phyloP scores from a whole-genome alignment of 2,113 vertebrate genomes.

The Plotosus lineatus region DNA sequence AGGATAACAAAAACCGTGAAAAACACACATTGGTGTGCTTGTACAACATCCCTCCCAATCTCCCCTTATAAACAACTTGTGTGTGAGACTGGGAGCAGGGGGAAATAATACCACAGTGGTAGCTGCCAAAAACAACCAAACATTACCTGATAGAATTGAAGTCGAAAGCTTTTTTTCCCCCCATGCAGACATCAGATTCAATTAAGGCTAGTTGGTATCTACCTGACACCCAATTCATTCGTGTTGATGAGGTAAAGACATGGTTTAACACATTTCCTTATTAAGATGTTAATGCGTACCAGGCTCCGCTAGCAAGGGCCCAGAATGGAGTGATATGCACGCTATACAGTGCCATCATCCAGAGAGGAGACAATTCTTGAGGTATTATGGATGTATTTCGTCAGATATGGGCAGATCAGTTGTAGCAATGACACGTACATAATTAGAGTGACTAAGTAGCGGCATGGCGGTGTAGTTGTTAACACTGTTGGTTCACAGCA shows the following conservation, averaged over 20 bases:
- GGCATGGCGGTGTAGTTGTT: too few species aligned
- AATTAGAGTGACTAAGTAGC: not conserved
- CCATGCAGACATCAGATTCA: constrained; percentile 84
- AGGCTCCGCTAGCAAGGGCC: constrained; percentile 54
- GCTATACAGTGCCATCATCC: not conserved
- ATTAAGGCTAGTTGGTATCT: constrained; percentile 92
- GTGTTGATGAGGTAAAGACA: constrained; percentile 83
- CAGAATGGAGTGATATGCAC: constrained; percentile 41
- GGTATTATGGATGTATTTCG: not conserved
- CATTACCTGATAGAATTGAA: constrained; percentile 86
- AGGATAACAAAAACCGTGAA: constrained; percentile 59
- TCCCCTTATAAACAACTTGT: constrained; percentile 57
- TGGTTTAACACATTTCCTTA: constrained; percentile 82
- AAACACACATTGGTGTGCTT: constrained; percentile 54
- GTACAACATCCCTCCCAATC: constrained; percentile 55
- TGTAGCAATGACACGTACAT: not conserved
- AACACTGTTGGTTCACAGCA: too few species aligned
- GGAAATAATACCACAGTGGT: constrained; percentile 41
- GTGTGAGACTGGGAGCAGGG: constrained; percentile 33
- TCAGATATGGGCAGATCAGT: not conserved
- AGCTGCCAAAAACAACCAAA: constrained; percentile 79
- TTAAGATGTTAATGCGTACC: constrained; percentile 87
- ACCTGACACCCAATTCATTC: constrained; percentile 92
- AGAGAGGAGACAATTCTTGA: not conserved
- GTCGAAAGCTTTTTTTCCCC: constrained; percentile 76